These are phyloP conservation scores for Danionella dracula DNA, from an alignment of 2,797 vertebrate genomes.

Conservation along the genomic window DNA sequence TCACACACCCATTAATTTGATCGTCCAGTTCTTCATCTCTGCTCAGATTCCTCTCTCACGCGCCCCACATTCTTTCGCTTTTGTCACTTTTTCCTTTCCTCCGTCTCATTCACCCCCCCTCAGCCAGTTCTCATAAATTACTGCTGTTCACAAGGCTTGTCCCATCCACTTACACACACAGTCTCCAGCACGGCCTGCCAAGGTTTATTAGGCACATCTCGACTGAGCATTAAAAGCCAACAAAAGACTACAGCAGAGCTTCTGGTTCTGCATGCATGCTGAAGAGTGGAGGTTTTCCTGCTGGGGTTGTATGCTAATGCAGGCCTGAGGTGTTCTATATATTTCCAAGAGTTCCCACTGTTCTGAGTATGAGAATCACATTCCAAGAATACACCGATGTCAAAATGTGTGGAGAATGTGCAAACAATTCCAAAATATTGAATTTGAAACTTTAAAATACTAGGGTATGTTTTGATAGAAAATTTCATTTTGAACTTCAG, in stretches of 20 bases:
- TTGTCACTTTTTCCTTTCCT: slow-evolving; percentile 25
- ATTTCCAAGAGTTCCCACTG: slow-evolving; percentile 29
- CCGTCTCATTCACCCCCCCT: not conserved
- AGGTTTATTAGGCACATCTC: not conserved
- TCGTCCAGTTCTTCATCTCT: not conserved
- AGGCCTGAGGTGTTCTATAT: slow-evolving; percentile 17
- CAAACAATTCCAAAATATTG: no score
- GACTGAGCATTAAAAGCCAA: not conserved
- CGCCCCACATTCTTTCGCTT: slow-evolving; percentile 27
- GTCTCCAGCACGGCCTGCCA: not conserved
- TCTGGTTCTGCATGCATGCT: not conserved
- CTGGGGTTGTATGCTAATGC: not conserved
- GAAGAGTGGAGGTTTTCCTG: slow-evolving; percentile 1
- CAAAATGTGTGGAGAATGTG: no score
- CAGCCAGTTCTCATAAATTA: slow-evolving; percentile 64
- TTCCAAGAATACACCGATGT: not conserved
- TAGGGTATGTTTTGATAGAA: no score
- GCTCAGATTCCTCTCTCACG: slow-evolving; percentile 34
- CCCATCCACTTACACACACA: slow-evolving; percentile 63
- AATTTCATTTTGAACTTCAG: no score
- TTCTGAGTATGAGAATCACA: slow-evolving; percentile 1
- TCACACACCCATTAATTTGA: slow-evolving; percentile 28
- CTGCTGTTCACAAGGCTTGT: slow-evolving; percentile 67
- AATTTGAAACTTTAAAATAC: no score
- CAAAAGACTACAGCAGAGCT: not conserved